A percentile compares a stretch with the other conserved stretches of the same genome.
Evolutionary conservation across 2,888 invertebrate genomes (phyloP).

Genomic region (Podabrus alpinus): DNA sequence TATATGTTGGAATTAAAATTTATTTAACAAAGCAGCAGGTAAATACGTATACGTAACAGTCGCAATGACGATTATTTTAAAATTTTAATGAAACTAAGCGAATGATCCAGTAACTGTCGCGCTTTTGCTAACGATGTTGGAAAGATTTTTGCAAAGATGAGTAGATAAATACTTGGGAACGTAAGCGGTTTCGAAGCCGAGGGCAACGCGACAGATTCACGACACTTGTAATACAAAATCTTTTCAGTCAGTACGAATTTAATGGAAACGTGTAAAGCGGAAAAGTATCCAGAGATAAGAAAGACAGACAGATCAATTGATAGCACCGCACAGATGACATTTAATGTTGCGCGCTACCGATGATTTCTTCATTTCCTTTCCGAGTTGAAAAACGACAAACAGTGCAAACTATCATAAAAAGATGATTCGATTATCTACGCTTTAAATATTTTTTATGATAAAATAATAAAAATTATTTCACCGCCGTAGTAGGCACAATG

Average conservation of each 20-base stretch:
- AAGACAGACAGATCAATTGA: conserved; percentile 56
- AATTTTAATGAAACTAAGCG: conserved; percentile 19
- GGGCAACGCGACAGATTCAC: conserved; percentile 43
- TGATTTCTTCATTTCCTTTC: conserved; percentile 52
- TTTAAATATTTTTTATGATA: conserved; percentile 10
- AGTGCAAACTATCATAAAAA: conserved; percentile 15
- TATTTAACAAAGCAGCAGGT: conserved; percentile 10
- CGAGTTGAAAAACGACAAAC: conserved; percentile 39
- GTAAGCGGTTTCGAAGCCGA: conserved; percentile 32
- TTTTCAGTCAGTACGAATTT: conserved; percentile 48
- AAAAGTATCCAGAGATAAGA: conserved; percentile 54
- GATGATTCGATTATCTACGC: conserved; percentile 7
- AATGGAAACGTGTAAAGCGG: conserved; percentile 53
- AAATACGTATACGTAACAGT: not conserved
- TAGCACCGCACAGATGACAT: conserved; percentile 52
- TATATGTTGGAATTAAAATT: conserved; percentile 13
- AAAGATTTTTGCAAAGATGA: conserved; percentile 42
- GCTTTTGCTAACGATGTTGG: conserved; percentile 39
- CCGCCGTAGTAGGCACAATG: conserved; percentile 19
- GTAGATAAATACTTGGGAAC: conserved; percentile 43
- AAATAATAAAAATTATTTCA: not conserved
- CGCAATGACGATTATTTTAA: not conserved
- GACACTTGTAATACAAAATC: conserved; percentile 38
- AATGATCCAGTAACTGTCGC: conserved; percentile 44
- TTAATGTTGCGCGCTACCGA: conserved; percentile 49